These are phyloP conservation scores for Chromis chromis DNA, from an alignment of 2,797 vertebrate genomes.

Conservation along the genomic window DNA sequence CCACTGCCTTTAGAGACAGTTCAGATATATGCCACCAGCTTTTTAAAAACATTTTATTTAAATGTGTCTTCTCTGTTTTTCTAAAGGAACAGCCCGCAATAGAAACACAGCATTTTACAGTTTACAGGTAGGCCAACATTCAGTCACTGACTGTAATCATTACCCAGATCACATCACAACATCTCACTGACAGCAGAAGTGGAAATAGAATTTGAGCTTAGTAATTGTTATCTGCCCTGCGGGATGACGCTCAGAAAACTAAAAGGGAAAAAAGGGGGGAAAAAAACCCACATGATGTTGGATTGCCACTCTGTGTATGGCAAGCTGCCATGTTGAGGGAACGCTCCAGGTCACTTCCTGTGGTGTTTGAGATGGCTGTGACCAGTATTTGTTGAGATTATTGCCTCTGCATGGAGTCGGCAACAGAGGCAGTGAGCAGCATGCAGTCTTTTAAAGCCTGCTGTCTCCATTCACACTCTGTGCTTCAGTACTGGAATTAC, in stretches of 20 bases:
- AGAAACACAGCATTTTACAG: background rate
- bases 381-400: slow-evolving; percentile 41
- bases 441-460: slow-evolving; percentile 21
- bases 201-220: slow-evolving; percentile 1
- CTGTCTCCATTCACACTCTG: slow-evolving; percentile 21
- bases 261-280: background rate
- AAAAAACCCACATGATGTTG: slow-evolving; percentile 14
- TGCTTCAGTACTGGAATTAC: slow-evolving; percentile 2
- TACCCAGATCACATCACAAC: slow-evolving; percentile 1
- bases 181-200: background rate
- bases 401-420: slow-evolving; percentile 33
- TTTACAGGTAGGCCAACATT: slow-evolving; percentile 29
- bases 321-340: slow-evolving; percentile 8
- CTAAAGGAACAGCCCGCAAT: slow-evolving; percentile 5
- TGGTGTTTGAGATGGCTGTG: slow-evolving; percentile 37
- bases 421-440: slow-evolving; percentile 16
- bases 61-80: slow-evolving; percentile 5
- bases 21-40: background rate
- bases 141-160: background rate
- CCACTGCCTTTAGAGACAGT: background rate
- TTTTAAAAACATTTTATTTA: background rate
- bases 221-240: slow-evolving; percentile 2
- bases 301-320: background rate
- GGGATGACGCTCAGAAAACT: background rate
- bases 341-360: slow-evolving; percentile 52